Evolutionary conservation across 2,888 invertebrate genomes (phyloP).

Genomic region (Melipona beecheii): DNA sequence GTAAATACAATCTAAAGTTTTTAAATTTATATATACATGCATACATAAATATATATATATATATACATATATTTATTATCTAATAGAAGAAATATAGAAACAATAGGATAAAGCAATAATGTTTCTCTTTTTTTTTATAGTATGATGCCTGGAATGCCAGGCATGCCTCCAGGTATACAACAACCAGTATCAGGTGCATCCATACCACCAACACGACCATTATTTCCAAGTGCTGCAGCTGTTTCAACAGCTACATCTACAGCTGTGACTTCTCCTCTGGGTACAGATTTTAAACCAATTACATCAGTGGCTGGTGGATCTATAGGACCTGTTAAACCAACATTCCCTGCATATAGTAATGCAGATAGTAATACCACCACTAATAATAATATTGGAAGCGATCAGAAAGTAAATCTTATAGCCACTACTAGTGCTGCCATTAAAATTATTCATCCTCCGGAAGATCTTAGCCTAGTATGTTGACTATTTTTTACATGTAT

Average conservation of each 20-base stretch:
- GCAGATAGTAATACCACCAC: slow-evolving; percentile 80
- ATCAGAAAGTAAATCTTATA: slow-evolving; percentile 86
- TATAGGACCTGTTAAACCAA: slow-evolving; percentile 87
- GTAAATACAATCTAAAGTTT: slow-evolving; percentile 54
- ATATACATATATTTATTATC: background rate
- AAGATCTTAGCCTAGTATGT: slow-evolving; percentile 92
- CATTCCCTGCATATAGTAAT: slow-evolving; percentile 90
- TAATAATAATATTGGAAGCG: slow-evolving; percentile 85
- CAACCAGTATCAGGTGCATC: slow-evolving; percentile 79
- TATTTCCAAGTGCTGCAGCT: slow-evolving; percentile 92
- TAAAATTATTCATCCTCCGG: slow-evolving; percentile 96
- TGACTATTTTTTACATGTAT: background rate
- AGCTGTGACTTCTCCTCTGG: slow-evolving; percentile 84
- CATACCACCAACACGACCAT: slow-evolving; percentile 87
- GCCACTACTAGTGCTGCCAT: slow-evolving; percentile 93
- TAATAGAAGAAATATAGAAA: background rate
- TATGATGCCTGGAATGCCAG: slow-evolving; percentile 85
- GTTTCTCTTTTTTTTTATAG: slow-evolving; percentile 61
- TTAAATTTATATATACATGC: slow-evolving; percentile 15
- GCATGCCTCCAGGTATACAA: slow-evolving; percentile 84
- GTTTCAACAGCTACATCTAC: slow-evolving; percentile 86
- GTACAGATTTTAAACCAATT: slow-evolving; percentile 87
- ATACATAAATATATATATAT: background rate
- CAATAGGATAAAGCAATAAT: slow-evolving; percentile 28
- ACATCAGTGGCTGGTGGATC: slow-evolving; percentile 84